These are phyloP conservation scores for Coenonympha arcania DNA, from an alignment of 2,888 invertebrate genomes.

Conservation along the genomic window DNA sequence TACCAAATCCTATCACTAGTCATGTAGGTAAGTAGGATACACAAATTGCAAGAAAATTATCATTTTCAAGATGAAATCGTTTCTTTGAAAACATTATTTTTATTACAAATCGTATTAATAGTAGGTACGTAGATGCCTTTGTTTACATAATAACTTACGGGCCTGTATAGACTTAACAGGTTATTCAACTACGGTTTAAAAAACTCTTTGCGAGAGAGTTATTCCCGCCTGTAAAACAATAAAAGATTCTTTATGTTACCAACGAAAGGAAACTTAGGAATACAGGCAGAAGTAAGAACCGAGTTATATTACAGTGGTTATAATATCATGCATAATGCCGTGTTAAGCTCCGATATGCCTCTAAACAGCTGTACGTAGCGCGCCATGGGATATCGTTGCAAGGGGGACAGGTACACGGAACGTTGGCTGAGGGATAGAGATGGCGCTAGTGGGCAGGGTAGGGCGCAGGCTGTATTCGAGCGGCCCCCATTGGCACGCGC, in stretches of 20 bases:
- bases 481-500: conserved; percentile 47
- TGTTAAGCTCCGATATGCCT: conserved; percentile 52
- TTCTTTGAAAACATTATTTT: too few relatives aligned
- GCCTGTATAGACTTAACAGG: background rate
- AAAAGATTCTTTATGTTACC: conserved; percentile 24
- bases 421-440: conserved; percentile 41
- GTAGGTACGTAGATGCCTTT: too few relatives aligned
- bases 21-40: too few relatives aligned
- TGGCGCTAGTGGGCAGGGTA: conserved; percentile 39
- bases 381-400: conserved; percentile 47
- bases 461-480: conserved; percentile 57
- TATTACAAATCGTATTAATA: too few relatives aligned
- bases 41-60: too few relatives aligned
- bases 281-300: conserved; percentile 32
- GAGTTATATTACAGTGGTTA: conserved; percentile 49
- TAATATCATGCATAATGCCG: conserved; percentile 50
- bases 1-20: too few relatives aligned
- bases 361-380: conserved; percentile 61
- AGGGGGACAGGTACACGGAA: conserved; percentile 39
- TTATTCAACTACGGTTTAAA: background rate
- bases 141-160: background rate
- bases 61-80: too few relatives aligned
- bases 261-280: conserved; percentile 31
- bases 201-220: background rate
- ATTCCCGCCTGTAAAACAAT: conserved; percentile 16